Conservation (phyloP, 2,113 vertebrate species). For the Axis porcinus region DNA sequence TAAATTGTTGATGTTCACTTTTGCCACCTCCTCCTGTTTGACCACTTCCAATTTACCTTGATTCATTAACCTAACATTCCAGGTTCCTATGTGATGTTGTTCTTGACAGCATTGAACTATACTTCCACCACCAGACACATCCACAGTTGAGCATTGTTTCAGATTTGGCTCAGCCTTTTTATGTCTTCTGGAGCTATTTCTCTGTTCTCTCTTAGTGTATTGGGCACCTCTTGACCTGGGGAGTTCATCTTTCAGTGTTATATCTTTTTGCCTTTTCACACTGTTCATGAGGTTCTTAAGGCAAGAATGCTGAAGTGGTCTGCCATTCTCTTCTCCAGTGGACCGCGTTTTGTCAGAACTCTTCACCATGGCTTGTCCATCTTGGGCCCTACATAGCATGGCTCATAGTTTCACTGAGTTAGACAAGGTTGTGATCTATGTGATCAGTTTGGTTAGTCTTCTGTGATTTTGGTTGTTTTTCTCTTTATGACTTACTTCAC, state of each 20-base stretch:
- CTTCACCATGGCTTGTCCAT: not conserved
- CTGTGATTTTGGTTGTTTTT: not conserved
- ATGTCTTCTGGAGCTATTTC: not conserved
- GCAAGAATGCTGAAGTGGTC: not conserved
- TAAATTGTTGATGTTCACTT: not conserved
- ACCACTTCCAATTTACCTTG: not conserved
- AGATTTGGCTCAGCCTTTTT: not conserved
- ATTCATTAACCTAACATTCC: not conserved
- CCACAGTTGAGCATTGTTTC: not conserved
- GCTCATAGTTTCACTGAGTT: not conserved
- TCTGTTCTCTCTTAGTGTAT: not conserved
- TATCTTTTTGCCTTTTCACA: not conserved
- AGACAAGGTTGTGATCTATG: not conserved
- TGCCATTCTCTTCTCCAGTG: not conserved
- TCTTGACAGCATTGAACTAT: not conserved
- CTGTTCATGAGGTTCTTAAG: not conserved
- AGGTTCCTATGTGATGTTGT: not conserved
- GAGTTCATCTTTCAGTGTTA: not conserved
- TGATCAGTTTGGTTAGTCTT: not conserved
- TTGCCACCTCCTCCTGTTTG: not conserved
- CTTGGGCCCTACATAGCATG: not conserved
- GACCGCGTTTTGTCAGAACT: not conserved
- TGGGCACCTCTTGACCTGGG: not conserved
- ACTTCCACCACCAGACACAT: not conserved
- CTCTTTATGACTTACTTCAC: not conserved